Conservation (phyloP, 2,888 invertebrate species). For the Galeopsomyia nigrocyanea region DNA sequence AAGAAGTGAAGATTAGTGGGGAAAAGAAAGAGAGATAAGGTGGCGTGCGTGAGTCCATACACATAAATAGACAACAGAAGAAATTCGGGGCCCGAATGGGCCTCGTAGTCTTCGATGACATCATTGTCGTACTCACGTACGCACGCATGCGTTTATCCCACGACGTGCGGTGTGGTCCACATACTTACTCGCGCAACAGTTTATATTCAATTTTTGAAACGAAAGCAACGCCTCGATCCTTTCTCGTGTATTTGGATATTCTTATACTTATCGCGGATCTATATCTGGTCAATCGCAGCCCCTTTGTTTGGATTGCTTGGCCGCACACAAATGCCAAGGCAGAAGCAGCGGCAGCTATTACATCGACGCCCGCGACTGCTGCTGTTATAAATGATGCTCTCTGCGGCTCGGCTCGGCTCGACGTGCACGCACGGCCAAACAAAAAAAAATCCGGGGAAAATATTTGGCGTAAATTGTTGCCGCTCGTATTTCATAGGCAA, state of each 20-base stretch:
- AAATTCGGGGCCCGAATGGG: neutral
- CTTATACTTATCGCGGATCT: conserved; percentile 27
- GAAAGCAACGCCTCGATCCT: neutral
- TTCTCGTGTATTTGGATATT: neutral
- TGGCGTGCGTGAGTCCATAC: conserved; percentile 18
- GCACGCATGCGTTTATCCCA: too few species aligned
- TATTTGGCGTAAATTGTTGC: conserved; percentile 52
- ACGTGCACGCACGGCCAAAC: neutral
- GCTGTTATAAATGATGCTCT: conserved; percentile 59
- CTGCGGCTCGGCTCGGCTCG: conserved; percentile 34
- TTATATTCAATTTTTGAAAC: neutral
- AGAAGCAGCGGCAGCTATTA: neutral
- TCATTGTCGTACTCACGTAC: conserved; percentile 33
- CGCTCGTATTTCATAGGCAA: conserved; percentile 52
- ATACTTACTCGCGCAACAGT: neutral
- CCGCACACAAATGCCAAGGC: too few species aligned
- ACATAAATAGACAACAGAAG: too few species aligned
- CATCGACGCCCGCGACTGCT: neutral
- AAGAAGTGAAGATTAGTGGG: conserved; percentile 48
- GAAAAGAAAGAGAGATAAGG: conserved; percentile 55
- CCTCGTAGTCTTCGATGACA: neutral
- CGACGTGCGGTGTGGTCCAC: conserved; percentile 12
- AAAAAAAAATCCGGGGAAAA: conserved; percentile 27
- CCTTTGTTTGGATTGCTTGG: conserved; percentile 19
- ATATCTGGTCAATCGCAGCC: conserved; percentile 32